Base-by-base conservation (phyloP, 1,140 invertebrate species). In the Caligus rogercresseyi region DNA sequence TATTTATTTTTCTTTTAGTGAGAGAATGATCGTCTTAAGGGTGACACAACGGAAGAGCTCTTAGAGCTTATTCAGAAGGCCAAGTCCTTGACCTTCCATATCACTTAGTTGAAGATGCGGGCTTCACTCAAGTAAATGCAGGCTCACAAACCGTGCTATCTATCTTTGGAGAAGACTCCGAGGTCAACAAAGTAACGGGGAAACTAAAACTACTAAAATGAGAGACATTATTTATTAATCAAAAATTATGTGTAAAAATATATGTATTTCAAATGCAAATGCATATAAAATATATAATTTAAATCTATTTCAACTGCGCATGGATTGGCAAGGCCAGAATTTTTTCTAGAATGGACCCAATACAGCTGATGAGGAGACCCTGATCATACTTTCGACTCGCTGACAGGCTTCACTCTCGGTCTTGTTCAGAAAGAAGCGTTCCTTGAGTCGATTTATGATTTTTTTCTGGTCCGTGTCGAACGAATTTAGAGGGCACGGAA, bases 281-380 rank as follows among this genome's bases (percentile, higher is more conserved):
- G n/a, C 31, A 43, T 43, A 11, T 43, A 11, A n/a, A 11, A 11
- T 43, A n/a, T 43, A 43, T 43, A 43, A 43, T 43, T 11, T 43
- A 43, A 11, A n/a, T 43, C 7, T 11, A 43, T 56, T 3, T 18
- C 24, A 56, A 25, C 19, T 25, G 19, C 54, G 19, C 16, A 56
- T 56, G 2, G 19, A 21, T 56, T 56, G 54, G 54, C 54, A 20
- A 56, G 15, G 19, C 24, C 24, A 25, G 54, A 56, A 56, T 20
- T 20, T 25, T 56, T 25, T 56, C 54, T 15, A 56, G 18, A 16
- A 56, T 20, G 19, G 54, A 3, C n/a, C 54, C 20, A 56, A 20
- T 20, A 56, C 54, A 3, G 54, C 54, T 13, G 54, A 56, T 1
- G 54, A 56, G 20, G 54, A 56, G 18, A 56, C n/a, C 20, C 24